Percentiles rank a stretch among this genome's conserved stretches.
Evolutionary conservation across 2,888 invertebrate genomes (phyloP).

Genomic region (Archips xylosteana): DNA sequence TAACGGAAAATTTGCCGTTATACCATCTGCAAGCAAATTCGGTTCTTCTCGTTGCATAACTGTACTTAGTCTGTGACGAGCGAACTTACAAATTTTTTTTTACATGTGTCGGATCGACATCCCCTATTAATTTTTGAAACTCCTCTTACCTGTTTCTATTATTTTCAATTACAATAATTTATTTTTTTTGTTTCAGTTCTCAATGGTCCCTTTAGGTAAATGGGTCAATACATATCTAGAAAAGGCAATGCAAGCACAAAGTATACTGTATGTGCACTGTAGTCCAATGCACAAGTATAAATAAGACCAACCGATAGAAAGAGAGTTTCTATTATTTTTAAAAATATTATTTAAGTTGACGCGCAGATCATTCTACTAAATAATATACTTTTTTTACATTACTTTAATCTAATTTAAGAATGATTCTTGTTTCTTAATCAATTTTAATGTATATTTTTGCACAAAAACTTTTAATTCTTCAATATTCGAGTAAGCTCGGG

Average conservation of each 20-base stretch:
- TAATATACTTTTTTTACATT: not conserved
- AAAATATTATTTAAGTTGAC: conserved; percentile 20
- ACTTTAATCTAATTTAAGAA: not conserved
- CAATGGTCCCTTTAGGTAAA: conserved; percentile 70
- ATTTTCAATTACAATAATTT: conserved; percentile 37
- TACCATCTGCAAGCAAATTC: no score
- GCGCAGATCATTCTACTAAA: conserved; percentile 16
- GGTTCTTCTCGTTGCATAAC: no score
- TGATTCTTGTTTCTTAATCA: not conserved
- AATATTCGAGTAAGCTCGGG: not conserved
- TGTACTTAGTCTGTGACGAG: no score
- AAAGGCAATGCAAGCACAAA: conserved; percentile 35
- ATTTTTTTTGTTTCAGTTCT: conserved; percentile 77
- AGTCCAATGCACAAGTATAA: conserved; percentile 12
- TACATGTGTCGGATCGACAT: not conserved
- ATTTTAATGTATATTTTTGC: not conserved
- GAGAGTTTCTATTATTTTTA: conserved; percentile 5
- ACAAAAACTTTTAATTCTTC: not conserved
- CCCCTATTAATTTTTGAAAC: conserved; percentile 26
- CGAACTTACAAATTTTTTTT: no score
- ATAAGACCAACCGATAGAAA: conserved; percentile 4
- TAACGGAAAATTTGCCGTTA: no score
- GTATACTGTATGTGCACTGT: conserved; percentile 21
- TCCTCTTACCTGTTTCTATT: conserved; percentile 49
- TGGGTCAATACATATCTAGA: conserved; percentile 48